phyloP scores from a whole-genome alignment of 1,140 invertebrate species.

The Brachionus angularis region DNA sequence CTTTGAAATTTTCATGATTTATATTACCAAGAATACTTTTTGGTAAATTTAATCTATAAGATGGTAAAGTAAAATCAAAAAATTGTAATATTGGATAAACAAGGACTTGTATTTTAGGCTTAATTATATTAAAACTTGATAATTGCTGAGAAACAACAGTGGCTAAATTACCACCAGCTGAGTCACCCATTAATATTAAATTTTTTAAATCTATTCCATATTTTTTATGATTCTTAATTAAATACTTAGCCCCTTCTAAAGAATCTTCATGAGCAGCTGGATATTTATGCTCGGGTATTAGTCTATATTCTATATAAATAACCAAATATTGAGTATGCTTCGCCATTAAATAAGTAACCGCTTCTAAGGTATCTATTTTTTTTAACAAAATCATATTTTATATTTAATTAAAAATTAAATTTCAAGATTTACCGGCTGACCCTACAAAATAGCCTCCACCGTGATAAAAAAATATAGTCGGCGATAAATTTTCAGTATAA shows the following conservation, averaged over 20 bases:
- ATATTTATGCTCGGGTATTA: slow-evolving; percentile 17
- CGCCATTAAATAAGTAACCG: slow-evolving; percentile 34
- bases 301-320: slow-evolving; percentile 23
- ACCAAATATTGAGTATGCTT: slow-evolving; percentile 11
- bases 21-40: slow-evolving; percentile 28
- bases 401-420: no score
- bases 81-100: slow-evolving; percentile 42
- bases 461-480: slow-evolving; percentile 25
- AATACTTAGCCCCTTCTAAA: slow-evolving; percentile 2
- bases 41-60: slow-evolving; percentile 20
- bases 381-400: neutral
- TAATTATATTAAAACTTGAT: neutral
- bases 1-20: slow-evolving; percentile 27
- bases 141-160: neutral
- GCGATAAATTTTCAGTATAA: neutral
- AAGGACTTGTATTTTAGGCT: slow-evolving; percentile 9
- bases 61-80: slow-evolving; percentile 43
- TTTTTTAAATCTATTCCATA: slow-evolving; percentile 17
- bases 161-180: slow-evolving; percentile 42
- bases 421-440: slow-evolving; percentile 23
- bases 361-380: slow-evolving; percentile 22
- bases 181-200: slow-evolving; percentile 32
- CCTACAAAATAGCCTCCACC: slow-evolving; percentile 43
- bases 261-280: slow-evolving; percentile 24
- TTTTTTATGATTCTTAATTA: slow-evolving; percentile 36